These are phyloP conservation scores for Caenorhabditis japonica DNA, from an alignment of 2,888 invertebrate species.

Conservation along the genomic window DNA sequence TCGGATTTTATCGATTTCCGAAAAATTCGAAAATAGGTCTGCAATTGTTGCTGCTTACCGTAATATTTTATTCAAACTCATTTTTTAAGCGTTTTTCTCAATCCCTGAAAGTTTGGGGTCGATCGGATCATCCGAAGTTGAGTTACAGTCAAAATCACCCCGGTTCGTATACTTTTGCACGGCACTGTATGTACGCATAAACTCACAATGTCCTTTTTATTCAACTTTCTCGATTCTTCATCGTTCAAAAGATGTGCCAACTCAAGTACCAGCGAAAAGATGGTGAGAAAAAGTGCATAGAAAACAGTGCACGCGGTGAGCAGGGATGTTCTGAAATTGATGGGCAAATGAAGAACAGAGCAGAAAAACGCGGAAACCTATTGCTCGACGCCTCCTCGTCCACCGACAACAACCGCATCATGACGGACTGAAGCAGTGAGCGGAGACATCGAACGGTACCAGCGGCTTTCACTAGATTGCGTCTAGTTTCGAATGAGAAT, in stretches of 20 bases:
- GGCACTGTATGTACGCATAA: no score
- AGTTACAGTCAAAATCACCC: no score
- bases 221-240: slow-evolving; percentile 63
- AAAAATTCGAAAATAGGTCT: no score
- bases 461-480: slow-evolving; percentile 38
- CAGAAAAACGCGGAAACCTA: slow-evolving; percentile 15
- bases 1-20: no score
- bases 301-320: slow-evolving; percentile 69
- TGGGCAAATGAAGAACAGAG: background rate
- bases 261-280: slow-evolving; percentile 73
- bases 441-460: slow-evolving; percentile 3
- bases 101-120: no score
- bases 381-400: slow-evolving; percentile 27
- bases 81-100: no score
- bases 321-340: slow-evolving; percentile 63
- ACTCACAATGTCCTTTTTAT: slow-evolving; percentile 70
- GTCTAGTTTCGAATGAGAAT: slow-evolving; percentile 41
- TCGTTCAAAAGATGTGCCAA: slow-evolving; percentile 71
- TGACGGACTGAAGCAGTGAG: slow-evolving; percentile 31
- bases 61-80: no score
- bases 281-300: slow-evolving; percentile 67
- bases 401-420: slow-evolving; percentile 33
- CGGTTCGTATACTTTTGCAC: no score
- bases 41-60: no score
- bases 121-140: no score